These are phyloP conservation scores for Sitta europaea DNA, from an alignment of 2,113 vertebrate species.

Conservation along the genomic window DNA sequence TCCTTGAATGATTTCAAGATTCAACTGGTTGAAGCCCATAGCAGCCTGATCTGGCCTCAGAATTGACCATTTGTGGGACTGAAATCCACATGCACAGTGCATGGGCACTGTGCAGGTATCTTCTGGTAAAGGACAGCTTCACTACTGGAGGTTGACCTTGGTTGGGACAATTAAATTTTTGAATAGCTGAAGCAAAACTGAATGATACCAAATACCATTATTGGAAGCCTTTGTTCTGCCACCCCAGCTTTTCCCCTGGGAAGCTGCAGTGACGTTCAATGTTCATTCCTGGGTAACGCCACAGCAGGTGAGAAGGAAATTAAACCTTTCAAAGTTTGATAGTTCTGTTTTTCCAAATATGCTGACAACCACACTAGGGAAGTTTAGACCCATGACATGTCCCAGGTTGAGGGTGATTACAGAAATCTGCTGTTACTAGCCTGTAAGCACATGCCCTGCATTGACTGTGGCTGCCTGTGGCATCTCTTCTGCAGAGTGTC, in stretches of 20 bases:
- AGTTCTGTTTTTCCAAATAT: neutral
- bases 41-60: neutral
- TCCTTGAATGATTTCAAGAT: neutral
- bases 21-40: neutral
- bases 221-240: neutral
- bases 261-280: neutral
- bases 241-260: neutral
- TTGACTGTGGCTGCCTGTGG: neutral
- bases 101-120: neutral
- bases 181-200: neutral
- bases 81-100: no score
- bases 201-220: neutral
- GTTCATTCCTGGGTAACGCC: neutral
- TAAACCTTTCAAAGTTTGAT: neutral
- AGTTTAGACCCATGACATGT: neutral
- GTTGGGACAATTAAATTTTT: neutral
- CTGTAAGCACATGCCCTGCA: neutral
- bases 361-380: neutral
- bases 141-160: neutral
- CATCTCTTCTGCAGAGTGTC: neutral
- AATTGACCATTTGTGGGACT: neutral
- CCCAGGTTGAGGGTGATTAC: neutral
- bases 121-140: neutral
- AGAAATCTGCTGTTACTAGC: neutral
- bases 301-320: neutral